Percentiles rank a stretch among this genome's conserved stretches.
Evolutionary conservation across 2,888 invertebrate species (phyloP).

Genomic region (Cheilosia vernalis): DNA sequence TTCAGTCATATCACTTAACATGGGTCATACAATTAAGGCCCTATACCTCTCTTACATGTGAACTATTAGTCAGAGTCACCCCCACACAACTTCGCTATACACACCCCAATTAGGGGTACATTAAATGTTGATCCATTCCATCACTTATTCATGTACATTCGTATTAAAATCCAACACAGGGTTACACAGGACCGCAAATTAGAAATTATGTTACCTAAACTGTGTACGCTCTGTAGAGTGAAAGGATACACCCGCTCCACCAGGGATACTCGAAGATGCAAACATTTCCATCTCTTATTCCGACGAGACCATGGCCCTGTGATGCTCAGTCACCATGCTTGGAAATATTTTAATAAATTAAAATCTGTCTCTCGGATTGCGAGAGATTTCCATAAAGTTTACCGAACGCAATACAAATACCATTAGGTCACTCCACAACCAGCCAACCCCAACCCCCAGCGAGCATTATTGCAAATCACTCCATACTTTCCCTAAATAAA

Average conservation of each 20-base stretch:
- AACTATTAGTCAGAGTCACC: not conserved
- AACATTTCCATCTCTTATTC: not conserved
- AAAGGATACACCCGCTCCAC: constrained; percentile 39
- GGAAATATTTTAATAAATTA: constrained; percentile 77
- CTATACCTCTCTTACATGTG: not conserved
- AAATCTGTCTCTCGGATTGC: constrained; percentile 76
- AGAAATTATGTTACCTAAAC: constrained; percentile 73
- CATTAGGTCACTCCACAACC: constrained; percentile 69
- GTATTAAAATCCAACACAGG: constrained; percentile 75
- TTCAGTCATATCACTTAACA: constrained; percentile 58
- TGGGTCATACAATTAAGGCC: constrained; percentile 26
- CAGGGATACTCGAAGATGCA: not conserved
- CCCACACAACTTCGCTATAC: not conserved
- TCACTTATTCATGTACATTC: constrained; percentile 75
- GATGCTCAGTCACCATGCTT: constrained; percentile 35
- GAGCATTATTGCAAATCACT: not conserved
- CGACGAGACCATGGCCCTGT: not conserved
- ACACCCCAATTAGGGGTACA: constrained; percentile 75
- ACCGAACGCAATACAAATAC: constrained; percentile 75
- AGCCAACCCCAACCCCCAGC: too few species aligned
- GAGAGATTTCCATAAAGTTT: constrained; percentile 47
- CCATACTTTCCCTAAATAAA: not conserved
- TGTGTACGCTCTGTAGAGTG: not conserved
- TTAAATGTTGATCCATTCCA: constrained; percentile 76
- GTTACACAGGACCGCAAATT: constrained; percentile 73